Conservation (phyloP, 2,888 invertebrate genomes). For the Phytoseiulus persimilis region DNA sequence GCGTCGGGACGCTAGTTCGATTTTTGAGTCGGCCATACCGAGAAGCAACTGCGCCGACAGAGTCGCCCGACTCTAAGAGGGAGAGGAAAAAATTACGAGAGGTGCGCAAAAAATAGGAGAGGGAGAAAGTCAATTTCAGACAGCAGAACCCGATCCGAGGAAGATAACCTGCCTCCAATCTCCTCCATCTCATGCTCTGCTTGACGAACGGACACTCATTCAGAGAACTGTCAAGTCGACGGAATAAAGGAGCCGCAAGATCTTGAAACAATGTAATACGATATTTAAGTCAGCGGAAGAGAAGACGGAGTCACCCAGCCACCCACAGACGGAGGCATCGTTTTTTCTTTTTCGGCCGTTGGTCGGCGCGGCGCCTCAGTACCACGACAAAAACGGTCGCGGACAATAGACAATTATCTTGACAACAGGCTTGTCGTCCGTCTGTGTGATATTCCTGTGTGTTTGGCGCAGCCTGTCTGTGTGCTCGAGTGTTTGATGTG, state of each 20-base stretch:
- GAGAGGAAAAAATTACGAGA: too few relatives aligned
- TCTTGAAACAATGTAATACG: background rate
- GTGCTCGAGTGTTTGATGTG: background rate
- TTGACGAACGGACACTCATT: background rate
- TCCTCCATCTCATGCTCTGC: background rate
- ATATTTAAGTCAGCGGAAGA: background rate
- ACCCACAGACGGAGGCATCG: background rate
- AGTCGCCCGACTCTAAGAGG: too few relatives aligned
- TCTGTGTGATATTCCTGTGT: background rate
- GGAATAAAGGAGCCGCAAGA: background rate
- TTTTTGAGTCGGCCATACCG: too few relatives aligned
- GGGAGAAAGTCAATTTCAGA: too few relatives aligned
- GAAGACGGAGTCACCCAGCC: background rate
- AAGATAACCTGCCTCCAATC: background rate
- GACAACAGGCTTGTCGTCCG: background rate
- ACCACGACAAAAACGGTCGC: background rate
- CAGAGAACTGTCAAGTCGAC: background rate
- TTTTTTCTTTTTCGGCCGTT: background rate
- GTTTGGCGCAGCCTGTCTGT: background rate
- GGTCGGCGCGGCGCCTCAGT: background rate
- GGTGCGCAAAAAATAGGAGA: too few relatives aligned
- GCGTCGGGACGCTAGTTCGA: too few relatives aligned
- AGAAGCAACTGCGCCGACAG: too few relatives aligned
- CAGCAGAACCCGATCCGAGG: too few relatives aligned
- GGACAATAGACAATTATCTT: background rate